Base-by-base conservation (phyloP, 2,888 invertebrate species). In the Eupithecia insigniata region DNA sequence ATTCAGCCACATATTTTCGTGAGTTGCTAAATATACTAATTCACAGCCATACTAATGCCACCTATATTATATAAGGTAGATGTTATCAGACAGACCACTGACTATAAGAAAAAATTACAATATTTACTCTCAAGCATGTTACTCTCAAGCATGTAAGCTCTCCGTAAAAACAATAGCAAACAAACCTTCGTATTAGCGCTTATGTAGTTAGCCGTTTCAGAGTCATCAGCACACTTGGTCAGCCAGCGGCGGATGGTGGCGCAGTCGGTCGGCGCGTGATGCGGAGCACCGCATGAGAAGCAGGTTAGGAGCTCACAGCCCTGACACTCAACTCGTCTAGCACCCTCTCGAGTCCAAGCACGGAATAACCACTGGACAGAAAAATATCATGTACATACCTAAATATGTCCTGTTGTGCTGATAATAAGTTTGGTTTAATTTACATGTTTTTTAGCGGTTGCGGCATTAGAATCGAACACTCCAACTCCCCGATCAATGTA, bases 171-270 rank as follows among this genome's bases (percentile, higher is more conserved):
- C 22, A 22, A 22, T 26, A 26, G 2, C 26, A n/a, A n/a, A 43
- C 43, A 22, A 36, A 75, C 98, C 96, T 98, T 98, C 86, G 99
- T 99, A 93, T 99, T 98, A 84, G 99, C 99, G 94, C 98, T 99
- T 84, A 99, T 99, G 88, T 99, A 99, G 92, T 99, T 99, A 66
- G 99, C 99, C 67, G 99, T 99, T 94, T 99, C 99, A 76, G 99
- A 99, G 92, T 99, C 99, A 92, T 99, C 99, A 68, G 99, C 99
- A 93, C 99, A 99, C 93, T 99, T 99, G n/a, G 99, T 99, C 76
- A 99, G 95, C 99, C 99, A 99, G 84, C 97, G 97, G 85, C 97
- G 98, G 80, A 99, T 99, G 46, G 98, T 97, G 77, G 96, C 95
- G 90, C 99, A 99, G 90, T 99, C 98, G 5, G 99, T 99, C 34